Conservation (phyloP, 2,797 vertebrate genomes). For the Helicolenus hilgendorfi region DNA sequence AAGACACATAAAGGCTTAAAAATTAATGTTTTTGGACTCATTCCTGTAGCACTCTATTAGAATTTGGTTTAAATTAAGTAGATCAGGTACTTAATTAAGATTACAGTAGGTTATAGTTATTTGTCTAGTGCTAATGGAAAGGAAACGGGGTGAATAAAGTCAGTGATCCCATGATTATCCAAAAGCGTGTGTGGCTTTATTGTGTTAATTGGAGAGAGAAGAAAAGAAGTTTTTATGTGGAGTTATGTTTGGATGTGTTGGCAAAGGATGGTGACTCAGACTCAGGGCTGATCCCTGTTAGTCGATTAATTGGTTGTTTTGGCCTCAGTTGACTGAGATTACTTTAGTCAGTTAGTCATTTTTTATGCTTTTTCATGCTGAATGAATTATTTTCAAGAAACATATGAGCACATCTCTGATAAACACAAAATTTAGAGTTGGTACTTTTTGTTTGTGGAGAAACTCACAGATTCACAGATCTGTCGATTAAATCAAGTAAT, state of each 20-base stretch:
- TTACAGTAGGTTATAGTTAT: too few species aligned
- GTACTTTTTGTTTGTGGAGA: neutral
- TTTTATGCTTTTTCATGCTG: neutral
- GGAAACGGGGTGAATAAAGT: too few species aligned
- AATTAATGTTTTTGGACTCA: too few species aligned
- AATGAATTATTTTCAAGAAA: neutral
- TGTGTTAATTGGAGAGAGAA: neutral
- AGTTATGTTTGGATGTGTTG: neutral
- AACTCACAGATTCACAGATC: neutral
- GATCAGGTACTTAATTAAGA: too few species aligned
- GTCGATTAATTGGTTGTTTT: too few species aligned
- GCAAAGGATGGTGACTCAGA: constrained; percentile 66
- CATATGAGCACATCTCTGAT: neutral
- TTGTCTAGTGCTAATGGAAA: too few species aligned
- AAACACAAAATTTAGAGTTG: neutral
- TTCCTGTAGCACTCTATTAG: too few species aligned
- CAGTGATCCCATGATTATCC: neutral
- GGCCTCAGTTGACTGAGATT: neutral
- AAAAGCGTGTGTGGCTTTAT: neutral
- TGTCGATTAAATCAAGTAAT: neutral
- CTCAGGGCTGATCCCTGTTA: neutral
- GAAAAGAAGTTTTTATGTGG: neutral
- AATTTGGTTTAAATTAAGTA: too few species aligned
- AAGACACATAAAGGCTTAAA: too few species aligned
- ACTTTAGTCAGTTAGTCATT: neutral